Evolutionary conservation across 2,888 invertebrate species (phyloP), one percentile per base, ranked within the genome.

Genomic region (Lysandra bellargus): DNA sequence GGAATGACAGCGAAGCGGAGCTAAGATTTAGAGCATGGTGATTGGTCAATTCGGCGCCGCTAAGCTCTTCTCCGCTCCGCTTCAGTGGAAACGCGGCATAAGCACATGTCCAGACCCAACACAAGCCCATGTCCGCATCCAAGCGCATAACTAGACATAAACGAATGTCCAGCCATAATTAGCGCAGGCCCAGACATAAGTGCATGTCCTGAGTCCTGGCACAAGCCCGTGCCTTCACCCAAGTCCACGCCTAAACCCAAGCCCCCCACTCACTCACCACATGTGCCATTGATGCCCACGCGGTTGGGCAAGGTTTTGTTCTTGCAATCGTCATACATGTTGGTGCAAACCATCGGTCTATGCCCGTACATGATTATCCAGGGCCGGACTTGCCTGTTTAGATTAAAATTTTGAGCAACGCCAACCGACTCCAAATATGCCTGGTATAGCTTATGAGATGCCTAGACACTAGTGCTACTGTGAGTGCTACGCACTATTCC

Each of bases 321-420:
- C 12, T 95, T 95, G 85, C 98, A 98, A 87, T 98, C 97, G 87
- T 95, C 91, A 86, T 97, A 96, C 80, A 92, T 92, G 87, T 97
- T 97, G 83, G 96, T 96, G 87, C 98, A 98, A 87, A 98, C 98
- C 97, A 98, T 97, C 1, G 98, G 97, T 23, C 97, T 95, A 88
- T 98, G 98, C 2, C 97, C 98, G 87, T 95, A 96, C 0, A 96
- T 95, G 23, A 98, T 95, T 81, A 98, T 96, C 98, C 98, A 98
- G 0, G 98, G 98, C 40, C 95, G 95, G 78, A 33, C 4, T 12
- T 33, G 69, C 69, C 69, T 30, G 7, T 23, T 61, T 23, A 61
- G 61, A 61, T n/a, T 23, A 61, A 7, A 61, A 23, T 74, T 17
- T 44, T 40, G 2, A 44, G 40, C 17, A 23, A n/a, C 5, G 7